These are phyloP conservation scores for Toxotes chatareus DNA, from an alignment of 2,113 vertebrate species.

Conservation along the genomic window DNA sequence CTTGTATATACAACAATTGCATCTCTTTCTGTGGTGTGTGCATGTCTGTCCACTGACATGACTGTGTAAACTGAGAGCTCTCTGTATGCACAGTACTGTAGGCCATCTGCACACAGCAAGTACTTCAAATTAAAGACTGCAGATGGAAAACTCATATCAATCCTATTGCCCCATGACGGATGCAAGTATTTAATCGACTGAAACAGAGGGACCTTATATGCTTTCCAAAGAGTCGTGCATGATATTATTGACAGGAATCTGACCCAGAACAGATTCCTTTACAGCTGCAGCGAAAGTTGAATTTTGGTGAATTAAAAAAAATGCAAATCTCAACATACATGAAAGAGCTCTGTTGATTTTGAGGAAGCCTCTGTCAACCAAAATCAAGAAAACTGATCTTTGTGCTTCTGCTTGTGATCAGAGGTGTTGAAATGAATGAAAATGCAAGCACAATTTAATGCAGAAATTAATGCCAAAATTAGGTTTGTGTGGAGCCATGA, in stretches of 20 bases:
- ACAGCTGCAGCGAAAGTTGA: not conserved
- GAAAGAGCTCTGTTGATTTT: not conserved
- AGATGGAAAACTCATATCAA: not conserved
- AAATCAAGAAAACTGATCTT: conserved; percentile 25
- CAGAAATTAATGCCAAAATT: conserved; percentile 34
- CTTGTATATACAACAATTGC: not conserved
- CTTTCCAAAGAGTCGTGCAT: not conserved
- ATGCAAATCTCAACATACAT: conserved; percentile 1
- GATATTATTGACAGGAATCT: not conserved
- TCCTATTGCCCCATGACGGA: not conserved
- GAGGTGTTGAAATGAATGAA: conserved; percentile 29
- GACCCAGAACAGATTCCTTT: not conserved
- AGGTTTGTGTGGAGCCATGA: not conserved
- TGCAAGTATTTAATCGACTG: not conserved
- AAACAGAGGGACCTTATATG: not conserved
- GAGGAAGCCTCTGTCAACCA: conserved; percentile 28
- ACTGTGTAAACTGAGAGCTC: not conserved
- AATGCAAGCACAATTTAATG: conserved; percentile 48
- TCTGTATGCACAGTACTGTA: not conserved
- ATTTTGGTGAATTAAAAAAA: not conserved
- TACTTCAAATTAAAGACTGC: not conserved
- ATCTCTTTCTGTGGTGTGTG: not conserved
- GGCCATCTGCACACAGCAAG: not conserved
- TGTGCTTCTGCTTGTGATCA: conserved; percentile 47
- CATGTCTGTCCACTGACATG: too few species aligned